Percentiles rank a stretch among this genome's conserved stretches.
Conservation (phyloP, 2,888 invertebrate genomes). For the Pristionchus arcanus region DNA sequence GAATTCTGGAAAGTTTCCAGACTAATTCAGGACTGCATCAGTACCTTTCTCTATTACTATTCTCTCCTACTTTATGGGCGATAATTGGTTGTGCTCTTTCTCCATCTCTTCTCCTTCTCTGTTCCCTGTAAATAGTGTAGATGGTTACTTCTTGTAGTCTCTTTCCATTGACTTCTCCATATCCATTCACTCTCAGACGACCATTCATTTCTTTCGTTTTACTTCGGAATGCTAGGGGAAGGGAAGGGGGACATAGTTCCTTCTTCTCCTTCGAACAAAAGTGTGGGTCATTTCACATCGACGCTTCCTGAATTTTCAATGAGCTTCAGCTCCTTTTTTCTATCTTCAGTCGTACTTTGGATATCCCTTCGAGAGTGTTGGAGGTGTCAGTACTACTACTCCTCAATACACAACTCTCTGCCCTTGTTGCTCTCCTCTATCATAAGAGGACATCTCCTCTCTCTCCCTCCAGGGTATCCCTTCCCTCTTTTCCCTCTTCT, state of each 20-base stretch:
- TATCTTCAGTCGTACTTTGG: constrained; percentile 5
- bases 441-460: constrained; percentile 25
- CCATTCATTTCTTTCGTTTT: background rate
- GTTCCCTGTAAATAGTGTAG: constrained; percentile 36
- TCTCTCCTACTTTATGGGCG: constrained; percentile 13
- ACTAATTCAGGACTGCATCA: background rate
- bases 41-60: constrained; percentile 33
- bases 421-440: constrained; percentile 26
- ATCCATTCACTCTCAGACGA: constrained; percentile 22
- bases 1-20: constrained; percentile 19
- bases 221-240: background rate
- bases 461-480: constrained; percentile 6
- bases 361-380: background rate
- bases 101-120: constrained; percentile 29
- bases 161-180: background rate
- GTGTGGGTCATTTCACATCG: background rate
- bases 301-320: constrained; percentile 40
- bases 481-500: constrained; percentile 4
- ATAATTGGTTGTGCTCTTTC: constrained; percentile 46
- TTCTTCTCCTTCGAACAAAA: background rate
- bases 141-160: constrained; percentile 18
- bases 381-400: constrained; percentile 50
- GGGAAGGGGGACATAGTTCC: background rate
- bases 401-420: constrained; percentile 22
- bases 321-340: background rate